Base-by-base conservation (phyloP, 2,113 vertebrate genomes). In the Oreocharis arfaki region DNA sequence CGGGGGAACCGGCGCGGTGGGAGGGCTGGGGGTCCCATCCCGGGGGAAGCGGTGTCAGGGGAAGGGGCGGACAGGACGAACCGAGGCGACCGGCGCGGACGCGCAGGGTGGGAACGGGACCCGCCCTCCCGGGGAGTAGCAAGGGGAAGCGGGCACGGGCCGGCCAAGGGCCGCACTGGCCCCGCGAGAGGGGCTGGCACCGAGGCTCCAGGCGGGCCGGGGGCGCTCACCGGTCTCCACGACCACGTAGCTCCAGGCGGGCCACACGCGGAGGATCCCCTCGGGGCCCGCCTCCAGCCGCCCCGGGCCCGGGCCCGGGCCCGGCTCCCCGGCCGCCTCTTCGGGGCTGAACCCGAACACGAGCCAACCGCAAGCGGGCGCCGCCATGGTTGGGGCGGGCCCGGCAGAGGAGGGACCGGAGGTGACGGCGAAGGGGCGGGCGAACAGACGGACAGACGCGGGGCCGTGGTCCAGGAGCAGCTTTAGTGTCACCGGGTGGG, bases 211-310 rank as follows among this genome's bases (percentile, higher is more conserved):
- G 71, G 26, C 26, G 52, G 63, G 55, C 84, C 33, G n/a, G 20
- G 50, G 35, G 13, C 23, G 30, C 97, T 97, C 94, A 97, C 97
- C 92, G 59, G 94, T 97, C 87, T 97, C 28, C 39, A 96, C 14
- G 11, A 96, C 97, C 6, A 95, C 92, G 93, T 97, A 98, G 93
- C 98, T 98, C 98, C 98, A 98, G 69, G 97, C 77, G 2, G 98
- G 96, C 77, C 95, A 95, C 44, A 98, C 89, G 14, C 68, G 67
- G 53, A 53, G 13, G 32, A 96, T 12, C 0, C 26, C 64, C 44
- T 5, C 92, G 41, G 88, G 60, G 13, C 39, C 69, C 11, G 56
- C 33, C 41, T 88, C 70, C 69, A 37, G 50, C 27, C 71, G 76
- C 49, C 78, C 59, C 23, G 79, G 70, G 11, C n/a, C 68, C 39